These are phyloP conservation scores for Bruchidius siliquastri DNA, from an alignment of 2,888 invertebrate genomes.

Conservation along the genomic window DNA sequence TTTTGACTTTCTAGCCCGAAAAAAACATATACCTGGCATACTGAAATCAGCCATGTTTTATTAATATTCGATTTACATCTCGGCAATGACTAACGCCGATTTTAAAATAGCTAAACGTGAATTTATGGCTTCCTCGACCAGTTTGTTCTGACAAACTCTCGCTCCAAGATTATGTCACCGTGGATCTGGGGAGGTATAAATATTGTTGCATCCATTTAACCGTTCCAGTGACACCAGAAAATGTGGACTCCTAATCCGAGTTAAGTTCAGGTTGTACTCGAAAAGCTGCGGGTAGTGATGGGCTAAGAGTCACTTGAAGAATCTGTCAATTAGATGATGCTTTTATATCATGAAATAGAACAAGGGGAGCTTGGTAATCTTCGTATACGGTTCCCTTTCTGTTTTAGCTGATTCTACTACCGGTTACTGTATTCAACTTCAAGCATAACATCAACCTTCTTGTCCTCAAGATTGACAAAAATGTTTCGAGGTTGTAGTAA, in stretches of 20 bases:
- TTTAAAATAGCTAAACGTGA: neutral
- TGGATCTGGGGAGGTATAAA: constrained; percentile 17
- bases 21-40: neutral
- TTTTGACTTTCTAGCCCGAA: neutral
- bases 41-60: neutral
- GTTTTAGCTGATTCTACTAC: too few relatives aligned
- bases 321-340: too few relatives aligned
- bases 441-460: too few relatives aligned
- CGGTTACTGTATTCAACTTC: too few relatives aligned
- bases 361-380: too few relatives aligned
- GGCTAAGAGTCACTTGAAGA: too few relatives aligned
- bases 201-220: constrained; percentile 30
- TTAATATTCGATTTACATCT: neutral
- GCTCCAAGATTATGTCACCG: neutral
- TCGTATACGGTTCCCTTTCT: too few relatives aligned
- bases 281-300: too few relatives aligned
- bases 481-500: too few relatives aligned
- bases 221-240: constrained; percentile 33
- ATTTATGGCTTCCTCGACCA: neutral
- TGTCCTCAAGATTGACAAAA: too few relatives aligned
- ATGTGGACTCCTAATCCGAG: constrained; percentile 33
- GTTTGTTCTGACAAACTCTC: neutral
- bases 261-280: constrained; percentile 31
- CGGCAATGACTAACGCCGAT: neutral
- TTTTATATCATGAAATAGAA: too few relatives aligned